Evolutionary conservation across 2,888 invertebrate genomes (phyloP), one percentile per base, ranked within the genome.

Genomic region (Agriotes lineatus): DNA sequence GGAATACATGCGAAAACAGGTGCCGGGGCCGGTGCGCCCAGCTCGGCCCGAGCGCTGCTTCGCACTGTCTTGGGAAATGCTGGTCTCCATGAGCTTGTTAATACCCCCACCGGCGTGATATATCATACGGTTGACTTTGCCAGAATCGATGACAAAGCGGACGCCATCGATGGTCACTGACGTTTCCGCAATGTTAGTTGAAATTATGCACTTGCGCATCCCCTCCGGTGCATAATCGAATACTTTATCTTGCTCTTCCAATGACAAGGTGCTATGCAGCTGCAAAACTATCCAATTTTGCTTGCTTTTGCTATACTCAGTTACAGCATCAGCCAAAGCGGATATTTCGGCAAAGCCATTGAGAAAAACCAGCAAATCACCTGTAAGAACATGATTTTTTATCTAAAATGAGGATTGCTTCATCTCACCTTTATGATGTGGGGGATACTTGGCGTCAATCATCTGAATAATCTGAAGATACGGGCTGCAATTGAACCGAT

Each of bases 161-260:
- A 99, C 94, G 0, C 99, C 99, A 82, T 99, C 99, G 61, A 99
- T 98, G 0, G 99, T 99, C 2, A 99, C 93, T 0, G 98, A 98
- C 0, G 99, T 99, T 86, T 99, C 99, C 0, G 99, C 98, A 66
- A 99, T 99, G 81, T 99, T 99, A 0, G 99, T 99, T 0, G 97
- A 96, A 0, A 99, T 91, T 69, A 99, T 96, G 82, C 98, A 99
- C 83, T 99, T 99, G 60, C 99, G 88, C 1, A 96, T 90, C 2
- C 97, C 96, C 62, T 96, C 95, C 0, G 98, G 98, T 0, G 98
- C 91, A 79, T 96, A 95, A 81, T 98, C 96, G 82, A 99, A 99
- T 5, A 94, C 97, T 87, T 96, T 97, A 82, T 99, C 98, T 85
- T 99, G 99, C 80, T 99, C 98, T 59, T 91, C 90, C 0, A 99